These are phyloP conservation scores for Philopotamus ludificatus DNA, from an alignment of 1,140 invertebrate species.

Conservation along the genomic window DNA sequence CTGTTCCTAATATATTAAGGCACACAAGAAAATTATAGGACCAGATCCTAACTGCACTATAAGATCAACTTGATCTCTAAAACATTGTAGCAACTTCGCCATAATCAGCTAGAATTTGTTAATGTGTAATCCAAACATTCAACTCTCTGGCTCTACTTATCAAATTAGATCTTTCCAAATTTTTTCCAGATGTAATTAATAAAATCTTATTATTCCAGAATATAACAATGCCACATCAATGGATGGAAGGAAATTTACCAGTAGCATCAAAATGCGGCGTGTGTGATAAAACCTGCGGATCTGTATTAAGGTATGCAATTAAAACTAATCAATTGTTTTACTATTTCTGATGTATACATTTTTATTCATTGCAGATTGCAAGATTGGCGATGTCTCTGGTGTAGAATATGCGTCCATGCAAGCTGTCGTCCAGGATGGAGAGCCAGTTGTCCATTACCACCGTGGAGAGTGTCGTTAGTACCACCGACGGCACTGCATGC, in stretches of 20 bases:
- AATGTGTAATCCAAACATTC: no score
- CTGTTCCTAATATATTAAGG: no score
- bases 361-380: conserved; percentile 66
- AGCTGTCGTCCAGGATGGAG: conserved; percentile 76
- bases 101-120: no score
- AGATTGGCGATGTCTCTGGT: conserved; percentile 96
- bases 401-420: conserved; percentile 87
- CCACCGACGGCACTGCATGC: conserved; percentile 90
- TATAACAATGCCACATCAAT: conserved; percentile 95
- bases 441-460: conserved; percentile 78
- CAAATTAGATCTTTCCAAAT: no score
- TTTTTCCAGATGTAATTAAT: no score
- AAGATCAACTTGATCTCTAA: no score
- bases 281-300: conserved; percentile 97
- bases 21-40: no score
- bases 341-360: background rate
- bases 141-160: no score
- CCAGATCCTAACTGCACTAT: no score
- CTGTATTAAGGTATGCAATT: conserved; percentile 73
- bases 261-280: conserved; percentile 90
- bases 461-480: conserved; percentile 85
- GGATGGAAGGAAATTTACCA: conserved; percentile 96
- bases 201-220: no score
- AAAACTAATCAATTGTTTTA: background rate
- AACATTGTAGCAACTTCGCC: no score